Conservation (phyloP, 2,113 vertebrate genomes). For the Apodemus speciosus region DNA sequence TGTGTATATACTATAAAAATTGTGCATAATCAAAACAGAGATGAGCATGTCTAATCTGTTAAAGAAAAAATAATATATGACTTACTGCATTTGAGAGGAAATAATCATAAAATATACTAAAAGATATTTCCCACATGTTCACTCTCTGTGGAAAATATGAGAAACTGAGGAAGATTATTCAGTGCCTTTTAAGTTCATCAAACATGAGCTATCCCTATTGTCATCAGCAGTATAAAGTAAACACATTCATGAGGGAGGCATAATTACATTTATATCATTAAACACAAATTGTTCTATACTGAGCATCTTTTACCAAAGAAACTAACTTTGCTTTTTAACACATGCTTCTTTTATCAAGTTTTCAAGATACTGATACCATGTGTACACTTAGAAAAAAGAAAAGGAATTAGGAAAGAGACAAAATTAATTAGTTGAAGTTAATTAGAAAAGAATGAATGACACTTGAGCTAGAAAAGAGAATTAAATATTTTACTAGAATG, state of each 20-base stretch:
- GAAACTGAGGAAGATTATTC: background rate
- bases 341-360: conserved; percentile 17
- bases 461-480: conserved; percentile 4
- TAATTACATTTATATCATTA: background rate
- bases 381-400: conserved; percentile 1
- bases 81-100: background rate
- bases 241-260: background rate
- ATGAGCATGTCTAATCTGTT: background rate
- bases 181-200: background rate
- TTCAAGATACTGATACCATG: background rate
- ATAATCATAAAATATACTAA: background rate
- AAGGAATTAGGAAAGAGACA: conserved; percentile 45
- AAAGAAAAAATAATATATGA: background rate
- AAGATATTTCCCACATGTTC: background rate
- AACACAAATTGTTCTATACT: background rate
- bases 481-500: conserved; percentile 23
- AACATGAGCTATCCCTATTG: background rate
- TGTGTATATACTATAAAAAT: background rate
- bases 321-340: conserved; percentile 21
- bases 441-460: conserved; percentile 32
- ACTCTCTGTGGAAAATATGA: background rate
- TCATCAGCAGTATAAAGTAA: background rate
- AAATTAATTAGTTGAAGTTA: conserved; percentile 55
- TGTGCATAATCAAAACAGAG: background rate
- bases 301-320: background rate